phyloP scores from a whole-genome alignment of 2,888 invertebrate genomes.

The Leucania comma region DNA sequence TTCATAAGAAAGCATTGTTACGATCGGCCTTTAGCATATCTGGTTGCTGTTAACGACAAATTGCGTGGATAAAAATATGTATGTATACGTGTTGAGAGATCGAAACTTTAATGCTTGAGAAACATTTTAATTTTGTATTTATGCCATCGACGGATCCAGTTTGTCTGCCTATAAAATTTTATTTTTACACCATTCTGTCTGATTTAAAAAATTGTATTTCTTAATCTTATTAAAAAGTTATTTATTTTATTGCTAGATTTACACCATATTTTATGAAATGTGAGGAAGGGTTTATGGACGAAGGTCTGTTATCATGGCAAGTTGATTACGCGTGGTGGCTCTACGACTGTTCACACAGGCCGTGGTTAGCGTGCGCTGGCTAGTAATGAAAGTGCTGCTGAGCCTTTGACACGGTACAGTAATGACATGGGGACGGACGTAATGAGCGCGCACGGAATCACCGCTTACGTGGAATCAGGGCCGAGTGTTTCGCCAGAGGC shows the following conservation, averaged over 20 bases:
- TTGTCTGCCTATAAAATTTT: conserved; percentile 74
- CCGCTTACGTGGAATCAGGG: conserved; percentile 68
- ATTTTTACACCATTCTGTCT: conserved; percentile 72
- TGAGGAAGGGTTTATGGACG: conserved; percentile 52
- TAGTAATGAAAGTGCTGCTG: conserved; percentile 73
- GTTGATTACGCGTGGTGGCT: conserved; percentile 64
- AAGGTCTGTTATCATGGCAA: conserved; percentile 67
- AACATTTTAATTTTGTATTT: conserved; percentile 77
- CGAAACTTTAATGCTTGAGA: conserved; percentile 72
- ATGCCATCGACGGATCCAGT: conserved; percentile 72
- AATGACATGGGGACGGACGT: conserved; percentile 67
- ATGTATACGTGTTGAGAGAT: conserved; percentile 66
- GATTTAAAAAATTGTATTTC: conserved; percentile 70
- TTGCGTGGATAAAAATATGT: conserved; percentile 77
- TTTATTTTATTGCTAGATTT: conserved; percentile 69
- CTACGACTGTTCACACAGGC: conserved; percentile 59
- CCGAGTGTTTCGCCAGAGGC: conserved; percentile 74
- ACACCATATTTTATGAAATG: conserved; percentile 56
- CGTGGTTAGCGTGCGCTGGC: conserved; percentile 58
- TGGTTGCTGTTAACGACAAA: conserved; percentile 81
- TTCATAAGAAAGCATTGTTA: conserved; percentile 87
- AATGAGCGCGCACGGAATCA: conserved; percentile 75
- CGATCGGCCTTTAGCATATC: conserved; percentile 81
- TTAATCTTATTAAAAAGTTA: conserved; percentile 66
- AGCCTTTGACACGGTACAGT: conserved; percentile 68